Evolutionary conservation across 2,113 vertebrate species (phyloP), one percentile per base, ranked within the genome.

Genomic region (Podarcis cretensis): DNA sequence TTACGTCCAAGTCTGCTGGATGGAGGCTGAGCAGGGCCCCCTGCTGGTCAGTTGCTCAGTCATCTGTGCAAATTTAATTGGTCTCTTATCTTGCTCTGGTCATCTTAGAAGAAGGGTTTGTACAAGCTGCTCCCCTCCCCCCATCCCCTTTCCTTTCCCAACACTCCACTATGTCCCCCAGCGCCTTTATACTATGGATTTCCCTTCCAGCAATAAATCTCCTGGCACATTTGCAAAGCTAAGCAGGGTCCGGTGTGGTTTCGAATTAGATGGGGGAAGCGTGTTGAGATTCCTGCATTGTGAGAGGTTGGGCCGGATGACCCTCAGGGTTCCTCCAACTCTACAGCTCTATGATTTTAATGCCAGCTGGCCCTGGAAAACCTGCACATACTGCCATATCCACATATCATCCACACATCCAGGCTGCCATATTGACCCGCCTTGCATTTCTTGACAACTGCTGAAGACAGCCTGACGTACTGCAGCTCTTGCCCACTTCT

Each of bases 151-250:
- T 73, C 10, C 4, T 59, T 63, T n/a, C 57, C 78, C 25, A 79
- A 54, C 1, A 20, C 30, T 0, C 43, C 48, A 1, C 37, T 1
- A 1, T 3, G 0, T 66, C 48, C 5, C 5, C 0, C 3, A 5
- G 48, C 23, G 43, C 40, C 32, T 54, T 30, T 40, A 20, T 40
- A 30, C 30, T 3, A 25, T 30, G 32, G 18, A 63, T 63, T 25
- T 20, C 25, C 35, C 43, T 63, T 35, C 12, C 14, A 2, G 18
- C 5, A 6, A 20, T 57, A 54, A 54, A 54, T 0, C 48, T 54
- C 10, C 48, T 54, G 48, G 48, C 48, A 54, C 48, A 54, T 54
- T 54, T 54, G 48, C 48, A 54, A 54, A 54, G 48, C 48, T 54
- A 54, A 54, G 10, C 48, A 54, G 48, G 48, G 48, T 54, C 48